phyloP scores from a whole-genome alignment of 1,140 invertebrate species.

The Archivesica marissinica region DNA sequence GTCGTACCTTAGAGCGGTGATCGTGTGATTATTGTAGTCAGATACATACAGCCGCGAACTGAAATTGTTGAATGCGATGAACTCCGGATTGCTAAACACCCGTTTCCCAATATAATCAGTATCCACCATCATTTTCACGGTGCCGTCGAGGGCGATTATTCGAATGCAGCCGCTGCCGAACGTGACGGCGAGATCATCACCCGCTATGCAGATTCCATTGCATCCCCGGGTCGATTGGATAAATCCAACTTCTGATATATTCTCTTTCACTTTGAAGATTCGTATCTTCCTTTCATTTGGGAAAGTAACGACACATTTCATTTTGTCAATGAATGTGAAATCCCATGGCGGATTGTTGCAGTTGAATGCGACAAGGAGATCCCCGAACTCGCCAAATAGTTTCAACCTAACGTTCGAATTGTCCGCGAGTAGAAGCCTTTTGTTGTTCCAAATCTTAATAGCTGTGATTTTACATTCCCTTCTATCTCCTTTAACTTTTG shows the following conservation, averaged over 20 bases:
- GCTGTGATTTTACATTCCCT: conserved; percentile 58
- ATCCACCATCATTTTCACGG: conserved; percentile 58
- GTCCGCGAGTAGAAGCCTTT: conserved; percentile 49
- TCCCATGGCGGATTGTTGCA: conserved; percentile 57
- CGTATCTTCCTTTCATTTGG: conserved; percentile 59
- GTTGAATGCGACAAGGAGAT: background rate
- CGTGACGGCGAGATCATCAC: conserved; percentile 43
- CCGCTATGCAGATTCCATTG: conserved; percentile 47
- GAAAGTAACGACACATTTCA: conserved; percentile 49
- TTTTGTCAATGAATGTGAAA: conserved; percentile 59
- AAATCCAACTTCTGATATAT: conserved; percentile 38
- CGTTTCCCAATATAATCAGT: conserved; percentile 56
- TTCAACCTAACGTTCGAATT: conserved; percentile 46
- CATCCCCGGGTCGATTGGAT: conserved; percentile 10
- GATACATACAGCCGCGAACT: conserved; percentile 43
- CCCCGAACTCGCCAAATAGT: conserved; percentile 54
- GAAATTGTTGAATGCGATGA: conserved; percentile 42
- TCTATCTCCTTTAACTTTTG: conserved; percentile 53
- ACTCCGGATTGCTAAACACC: conserved; percentile 60
- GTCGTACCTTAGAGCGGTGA: conserved; percentile 49
- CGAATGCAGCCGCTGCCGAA: conserved; percentile 47
- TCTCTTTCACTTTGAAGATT: conserved; percentile 41
- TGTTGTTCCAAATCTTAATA: conserved; percentile 54
- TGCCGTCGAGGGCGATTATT: conserved; percentile 44
- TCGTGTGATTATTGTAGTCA: conserved; percentile 59